Evolutionary conservation across 2,888 invertebrate genomes (phyloP).

Genomic region (Xanthorhoe spadicearia): DNA sequence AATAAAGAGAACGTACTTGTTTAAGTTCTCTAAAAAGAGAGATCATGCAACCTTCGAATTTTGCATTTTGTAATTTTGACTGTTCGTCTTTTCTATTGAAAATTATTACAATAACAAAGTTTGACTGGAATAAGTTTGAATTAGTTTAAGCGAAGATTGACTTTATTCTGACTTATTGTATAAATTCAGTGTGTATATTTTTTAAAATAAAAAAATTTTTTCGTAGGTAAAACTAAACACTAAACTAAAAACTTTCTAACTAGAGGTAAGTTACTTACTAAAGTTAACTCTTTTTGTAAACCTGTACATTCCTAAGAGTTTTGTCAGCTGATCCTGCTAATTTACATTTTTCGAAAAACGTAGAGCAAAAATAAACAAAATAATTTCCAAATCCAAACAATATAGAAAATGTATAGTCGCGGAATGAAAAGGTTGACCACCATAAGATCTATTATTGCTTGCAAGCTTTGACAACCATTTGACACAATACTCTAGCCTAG

Average conservation of each 20-base stretch:
- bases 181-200: constrained; percentile 14
- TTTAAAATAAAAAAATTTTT: too few relatives aligned
- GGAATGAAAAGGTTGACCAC: too few relatives aligned
- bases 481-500: too few relatives aligned
- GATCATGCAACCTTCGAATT: constrained; percentile 41
- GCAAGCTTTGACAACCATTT: too few relatives aligned
- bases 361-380: background rate
- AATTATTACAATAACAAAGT: constrained; percentile 28
- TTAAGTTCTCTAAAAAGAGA: constrained; percentile 24
- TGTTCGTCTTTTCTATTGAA: constrained; percentile 29
- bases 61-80: constrained; percentile 40
- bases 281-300: constrained; percentile 26
- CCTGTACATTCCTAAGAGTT: constrained; percentile 33
- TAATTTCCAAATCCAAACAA: background rate
- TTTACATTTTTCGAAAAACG: background rate
- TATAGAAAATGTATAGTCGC: background rate
- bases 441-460: too few relatives aligned
- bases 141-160: constrained; percentile 14
- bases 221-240: too few relatives aligned
- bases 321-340: constrained; percentile 9
- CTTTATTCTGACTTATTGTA: constrained; percentile 1
- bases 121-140: constrained; percentile 33
- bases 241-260: too few relatives aligned
- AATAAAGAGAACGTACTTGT: background rate
- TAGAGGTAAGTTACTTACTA: too few relatives aligned